Evolutionary conservation across 2,113 vertebrate genomes (phyloP), one percentile per base, ranked within the genome.

Genomic region (Tricholaema leucomelas): DNA sequence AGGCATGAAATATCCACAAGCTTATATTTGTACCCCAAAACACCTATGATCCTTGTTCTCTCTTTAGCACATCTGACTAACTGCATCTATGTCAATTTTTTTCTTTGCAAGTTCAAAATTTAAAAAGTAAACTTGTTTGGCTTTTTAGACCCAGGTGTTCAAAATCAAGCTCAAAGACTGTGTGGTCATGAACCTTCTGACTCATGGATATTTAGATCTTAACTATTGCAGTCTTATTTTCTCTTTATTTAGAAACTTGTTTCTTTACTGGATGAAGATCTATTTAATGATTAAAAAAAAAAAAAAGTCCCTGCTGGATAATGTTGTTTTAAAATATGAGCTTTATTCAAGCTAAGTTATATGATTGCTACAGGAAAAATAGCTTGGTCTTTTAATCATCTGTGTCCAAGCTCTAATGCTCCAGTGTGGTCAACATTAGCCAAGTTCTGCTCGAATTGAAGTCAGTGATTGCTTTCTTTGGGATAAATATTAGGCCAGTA

Each of bases 371-470:
- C 1, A 16, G 60, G 46, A 69, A 59, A 55, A 15, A 9, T 20
- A 59, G 31, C n/a, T 77, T 77, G 2, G 5, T 65, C 8, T 59
- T 91, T 63, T 25, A 77, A 5, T 84, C 6, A 61, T 38, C 61
- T 2, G 0, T 61, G 38, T 31, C 54, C 12, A 72, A 75, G 10
- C 4, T 27, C 11, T 54, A 50, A 38, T 42, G 21, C 11, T 27
- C 36, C 42, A 19, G 10, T 55, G 12, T 76, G 36, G 52, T 66
- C 52, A 63, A 36, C 19, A 30, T 72, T 59, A 88, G 33, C 30
- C 33, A 66, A 59, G 67, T 81, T 84, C 74, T 88, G 8, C 36
- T 73, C 25, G 33, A 42, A 78, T 21, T 88, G 63, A 90, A 67
- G 48, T 44, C 23, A 83, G 8, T 19, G 64, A 71, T 56, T 67